Evolutionary conservation across 1,140 invertebrate genomes (phyloP), one percentile per base, ranked within the genome.

Genomic region (Drosophila navojoa): DNA sequence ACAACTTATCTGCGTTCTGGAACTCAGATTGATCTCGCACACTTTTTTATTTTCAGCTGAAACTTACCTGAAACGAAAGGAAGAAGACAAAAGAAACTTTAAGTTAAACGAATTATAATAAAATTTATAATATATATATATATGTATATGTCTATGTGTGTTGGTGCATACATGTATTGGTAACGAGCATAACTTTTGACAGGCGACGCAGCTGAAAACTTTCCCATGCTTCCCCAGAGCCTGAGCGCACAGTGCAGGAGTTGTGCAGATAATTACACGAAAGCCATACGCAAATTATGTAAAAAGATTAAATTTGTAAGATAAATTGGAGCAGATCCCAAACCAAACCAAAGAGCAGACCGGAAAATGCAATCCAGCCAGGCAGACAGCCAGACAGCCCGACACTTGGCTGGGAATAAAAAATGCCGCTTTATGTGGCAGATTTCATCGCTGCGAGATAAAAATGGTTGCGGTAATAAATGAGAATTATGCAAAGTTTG

Each of bases 281-380:
- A 86, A 86, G 82, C 82, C 84, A 73, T 77, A 81, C 75, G 55
- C 64, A 58, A 86, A 86, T 86, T 87, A 86, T 86, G 82, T 86
- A 85, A 87, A 87, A 75, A 86, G 82, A 86, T 86, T 86, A 86
- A 86, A 86, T 86, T 86, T 86, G 82, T 87, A 82, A 87, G 82
- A 86, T 86, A 86, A 87, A 87, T 86, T 79, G 76, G 82, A 87
- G 79, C 67, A 76, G 75, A 54, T 55, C 29, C 57, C 19, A 60
- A 49, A 38, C 49, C 35, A 38, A 11, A 55, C 49, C 35, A 38
- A 11, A 55, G 35, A 19, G 71, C 44, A 54, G 71, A 72, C 70
- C 70, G 70, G 70, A 72, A 72, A 32, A 66, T 67, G 70, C 55
- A 58, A 19, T 16, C 47, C 3, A 29, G 29, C 9, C 19, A 16